Percentiles rank a stretch among this genome's conserved stretches.
Conservation (phyloP, 2,888 invertebrate genomes). For the Euphydryas editha region DNA sequence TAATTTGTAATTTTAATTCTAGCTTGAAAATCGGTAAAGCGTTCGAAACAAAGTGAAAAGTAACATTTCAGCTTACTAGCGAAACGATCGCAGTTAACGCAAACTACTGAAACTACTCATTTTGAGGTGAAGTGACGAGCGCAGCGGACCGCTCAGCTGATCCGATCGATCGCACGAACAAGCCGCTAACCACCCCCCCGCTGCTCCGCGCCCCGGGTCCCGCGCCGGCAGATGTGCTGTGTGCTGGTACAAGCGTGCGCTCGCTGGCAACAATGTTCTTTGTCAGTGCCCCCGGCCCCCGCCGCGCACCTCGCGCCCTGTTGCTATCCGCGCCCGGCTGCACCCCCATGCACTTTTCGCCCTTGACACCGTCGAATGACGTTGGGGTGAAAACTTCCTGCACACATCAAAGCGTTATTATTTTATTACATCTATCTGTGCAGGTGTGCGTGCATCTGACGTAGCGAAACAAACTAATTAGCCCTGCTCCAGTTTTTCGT, state of each 20-base stretch:
- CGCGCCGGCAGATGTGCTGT: constrained; percentile 17
- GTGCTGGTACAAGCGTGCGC: constrained; percentile 28
- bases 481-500: not conserved
- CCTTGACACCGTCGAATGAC: constrained; percentile 35
- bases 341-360: constrained; percentile 28
- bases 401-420: constrained; percentile 21
- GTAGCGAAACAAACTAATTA: constrained; percentile 4
- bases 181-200: constrained; percentile 23
- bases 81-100: no score
- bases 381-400: constrained; percentile 28
- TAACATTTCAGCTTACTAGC: not conserved
- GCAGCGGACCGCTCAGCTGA: not conserved
- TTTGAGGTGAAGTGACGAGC: no score
- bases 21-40: not conserved
- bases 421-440: constrained; percentile 10
- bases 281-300: constrained; percentile 26
- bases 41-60: not conserved
- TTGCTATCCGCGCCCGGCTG: constrained; percentile 23
- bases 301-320: constrained; percentile 17
- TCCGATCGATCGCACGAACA: constrained; percentile 43
- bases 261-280: constrained; percentile 32
- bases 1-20: not conserved
- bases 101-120: no score
- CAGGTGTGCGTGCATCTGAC: not conserved
- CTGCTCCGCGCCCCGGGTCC: constrained; percentile 11